Base-by-base conservation (phyloP, 2,888 invertebrate genomes). In the Palloptera scutellata region DNA sequence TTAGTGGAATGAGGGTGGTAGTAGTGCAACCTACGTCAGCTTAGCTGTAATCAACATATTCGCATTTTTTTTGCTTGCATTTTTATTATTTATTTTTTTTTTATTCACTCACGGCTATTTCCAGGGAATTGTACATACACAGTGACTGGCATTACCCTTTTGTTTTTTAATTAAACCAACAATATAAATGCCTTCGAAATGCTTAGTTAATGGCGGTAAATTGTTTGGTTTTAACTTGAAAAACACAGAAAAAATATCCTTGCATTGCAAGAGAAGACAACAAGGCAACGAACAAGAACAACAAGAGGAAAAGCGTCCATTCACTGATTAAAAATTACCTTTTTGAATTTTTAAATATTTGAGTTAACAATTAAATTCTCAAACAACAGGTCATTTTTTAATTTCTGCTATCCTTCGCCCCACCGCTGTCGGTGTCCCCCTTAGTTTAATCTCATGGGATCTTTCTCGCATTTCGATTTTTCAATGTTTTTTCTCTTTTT, bases 361-460 rank as follows among this genome's bases (percentile, higher is more conserved):
- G n/a, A 20, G 15, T 59, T 48, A 68, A 66, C 63, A 66, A 64
- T 70, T 65, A 65, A 70, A 62, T 51, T 58, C 67, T 19, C 74
- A 76, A 74, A 76, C 79, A 75, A 74, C 76, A 73, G 73, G 72
- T 76, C 74, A 79, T 78, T 79, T 78, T 73, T 76, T 30, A 30
- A 30, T 30, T 30, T 30, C 30, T 30, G 30, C 6, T 30, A 30
- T 30, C 30, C 30, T 30, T 6, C 30, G 2, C 30, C 30, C 30
- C 30, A 30, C 30, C 30, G 30, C 30, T 30, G 30, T 6, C 6
- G 30, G 30, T 30, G 30, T 30, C 30, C 6, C 30, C 30, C n/a
- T 59, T 20, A 10, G 11, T 30, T 59, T 53, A 53, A 45, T 52
- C 59, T 52, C 59, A 42, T 13, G 43, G 19, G 59, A 30, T 41